Evolutionary conservation across 1,140 invertebrate genomes (phyloP), one percentile per base, ranked within the genome.

Genomic region (Philaenus spumarius): DNA sequence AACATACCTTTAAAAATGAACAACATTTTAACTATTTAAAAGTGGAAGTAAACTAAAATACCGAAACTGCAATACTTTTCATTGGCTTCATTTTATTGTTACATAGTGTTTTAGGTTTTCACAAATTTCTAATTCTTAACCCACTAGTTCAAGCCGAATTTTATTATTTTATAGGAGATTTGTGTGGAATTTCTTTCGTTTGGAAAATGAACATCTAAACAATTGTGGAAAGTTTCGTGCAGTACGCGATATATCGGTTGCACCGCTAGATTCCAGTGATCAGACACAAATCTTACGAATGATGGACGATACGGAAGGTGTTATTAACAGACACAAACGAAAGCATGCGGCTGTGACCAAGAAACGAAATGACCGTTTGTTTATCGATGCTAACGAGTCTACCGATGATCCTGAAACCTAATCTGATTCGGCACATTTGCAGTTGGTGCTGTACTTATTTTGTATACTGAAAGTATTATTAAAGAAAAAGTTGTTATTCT

Each of bases 201-300:
- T 99, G 62, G 97, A 99, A 77, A 99, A 99, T 76, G 97, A 99
- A 70, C 97, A 99, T 81, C 77, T 99, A 5, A 99, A 99, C 76
- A 99, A 99, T 77, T 99, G 96, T 77, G 97, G 97, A 75, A 95
- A 98, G 78, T 99, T 99, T 78, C 80, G 97, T 70, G 97, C 97
- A 2, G 97, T 99, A 0, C 75, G 97, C 19, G 97, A 99, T 72
- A 99, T 99, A 59, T 97, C 93, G 0, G 94, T 99, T 20, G 95
- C 94, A 9, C 97, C 97, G 0, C 84, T 98, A 19, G 93, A 97
- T 74, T 89, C 90, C 52, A 93, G 82, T 19, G 86, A 90, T 72
- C 85, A 89, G 66, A 77, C 77, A 1, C 76, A 82, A 63, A 80
- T 89, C 12, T 69, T 87, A 17, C 77, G 81, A 37, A 85, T 87